Conservation (phyloP, 2,888 invertebrate species). For the Lepidochrysops patricia region DNA sequence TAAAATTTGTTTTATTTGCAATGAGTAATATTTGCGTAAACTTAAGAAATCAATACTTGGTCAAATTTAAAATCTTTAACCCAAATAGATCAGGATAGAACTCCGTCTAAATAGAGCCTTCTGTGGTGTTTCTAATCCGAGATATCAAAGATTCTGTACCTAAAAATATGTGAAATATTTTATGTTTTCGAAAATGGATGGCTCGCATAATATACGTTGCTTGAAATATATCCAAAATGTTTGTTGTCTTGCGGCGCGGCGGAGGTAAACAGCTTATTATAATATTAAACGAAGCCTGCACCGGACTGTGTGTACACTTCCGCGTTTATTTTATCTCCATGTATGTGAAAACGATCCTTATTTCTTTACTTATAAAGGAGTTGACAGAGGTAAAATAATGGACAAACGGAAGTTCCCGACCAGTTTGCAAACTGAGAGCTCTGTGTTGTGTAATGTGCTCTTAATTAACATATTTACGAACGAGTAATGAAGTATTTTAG, state of each 20-base stretch:
- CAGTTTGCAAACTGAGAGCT: neutral
- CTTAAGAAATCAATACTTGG: no score
- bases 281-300: conserved; percentile 1
- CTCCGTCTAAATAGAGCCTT: no score
- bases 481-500: no score
- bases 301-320: neutral
- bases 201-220: neutral
- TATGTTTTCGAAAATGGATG: neutral
- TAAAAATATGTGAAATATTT: neutral
- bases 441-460: neutral
- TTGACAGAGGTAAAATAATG: no score
- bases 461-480: neutral
- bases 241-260: neutral
- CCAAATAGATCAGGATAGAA: no score
- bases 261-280: neutral
- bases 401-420: neutral
- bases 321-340: no score
- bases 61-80: no score
- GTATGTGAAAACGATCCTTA: no score
- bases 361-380: no score
- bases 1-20: no score
- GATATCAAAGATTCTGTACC: neutral
- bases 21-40: no score
- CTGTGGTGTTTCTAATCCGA: no score
- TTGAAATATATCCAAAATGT: neutral